Conservation (phyloP, 2,113 vertebrate genomes). For the Lophochroa leadbeateri region DNA sequence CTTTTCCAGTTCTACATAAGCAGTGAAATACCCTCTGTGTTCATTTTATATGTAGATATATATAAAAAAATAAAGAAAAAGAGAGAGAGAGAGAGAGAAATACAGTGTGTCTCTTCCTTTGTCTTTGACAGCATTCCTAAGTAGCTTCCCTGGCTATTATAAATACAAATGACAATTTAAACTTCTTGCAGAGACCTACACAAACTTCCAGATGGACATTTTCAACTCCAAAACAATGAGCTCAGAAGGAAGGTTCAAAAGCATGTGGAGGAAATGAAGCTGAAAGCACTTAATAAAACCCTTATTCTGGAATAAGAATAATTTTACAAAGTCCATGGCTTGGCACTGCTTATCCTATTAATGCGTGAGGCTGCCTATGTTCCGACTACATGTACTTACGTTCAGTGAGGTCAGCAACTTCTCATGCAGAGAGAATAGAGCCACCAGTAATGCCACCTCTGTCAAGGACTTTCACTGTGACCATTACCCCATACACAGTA, state of each 20-base stretch:
- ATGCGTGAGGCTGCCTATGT: not conserved
- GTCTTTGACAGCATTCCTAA: not conserved
- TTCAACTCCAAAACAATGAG: not conserved
- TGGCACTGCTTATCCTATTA: not conserved
- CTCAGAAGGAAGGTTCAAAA: slow-evolving; percentile 50
- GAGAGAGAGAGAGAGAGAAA: not conserved
- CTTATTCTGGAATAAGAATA: slow-evolving; percentile 53
- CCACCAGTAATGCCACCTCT: not conserved
- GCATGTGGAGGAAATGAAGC: slow-evolving; percentile 57
- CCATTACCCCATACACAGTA: not conserved
- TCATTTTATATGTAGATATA: not conserved
- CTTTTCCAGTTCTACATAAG: not conserved
- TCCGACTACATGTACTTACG: not conserved
- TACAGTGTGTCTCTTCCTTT: not conserved
- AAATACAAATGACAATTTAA: not conserved
- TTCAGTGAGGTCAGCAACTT: not conserved
- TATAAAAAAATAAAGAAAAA: not conserved
- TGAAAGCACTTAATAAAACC: slow-evolving; percentile 39
- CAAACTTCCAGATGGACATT: not conserved
- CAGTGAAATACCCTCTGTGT: not conserved
- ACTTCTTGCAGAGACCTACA: slow-evolving; percentile 62
- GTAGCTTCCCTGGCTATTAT: not conserved
- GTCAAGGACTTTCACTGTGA: not conserved
- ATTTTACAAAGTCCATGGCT: not conserved
- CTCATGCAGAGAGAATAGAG: not conserved